Evolutionary conservation across 2,888 invertebrate genomes (phyloP).

Genomic region (Cheiracanthium punctorium): DNA sequence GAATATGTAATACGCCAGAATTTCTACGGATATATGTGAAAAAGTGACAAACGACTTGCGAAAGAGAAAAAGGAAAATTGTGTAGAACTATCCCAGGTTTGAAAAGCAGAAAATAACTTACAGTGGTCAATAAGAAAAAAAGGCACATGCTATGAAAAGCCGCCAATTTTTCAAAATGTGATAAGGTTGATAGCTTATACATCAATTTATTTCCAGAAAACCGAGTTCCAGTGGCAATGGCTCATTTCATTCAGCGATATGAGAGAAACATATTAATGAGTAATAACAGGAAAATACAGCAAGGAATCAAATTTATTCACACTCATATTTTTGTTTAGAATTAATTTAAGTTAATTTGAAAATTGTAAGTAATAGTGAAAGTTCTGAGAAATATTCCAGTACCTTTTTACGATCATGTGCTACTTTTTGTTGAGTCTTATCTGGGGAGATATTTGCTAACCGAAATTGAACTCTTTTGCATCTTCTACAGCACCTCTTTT

Average conservation of each 20-base stretch:
- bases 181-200: slow-evolving; percentile 62
- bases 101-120: slow-evolving; percentile 57
- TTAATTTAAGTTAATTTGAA: no score
- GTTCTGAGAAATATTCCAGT: no score
- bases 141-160: slow-evolving; percentile 45
- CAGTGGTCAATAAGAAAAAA: slow-evolving; percentile 51
- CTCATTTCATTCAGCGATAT: slow-evolving; percentile 65
- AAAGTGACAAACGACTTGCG: no score
- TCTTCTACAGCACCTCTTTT: no score
- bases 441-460: no score
- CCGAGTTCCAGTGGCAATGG: slow-evolving; percentile 30
- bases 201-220: slow-evolving; percentile 61
- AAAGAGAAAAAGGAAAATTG: slow-evolving; percentile 25
- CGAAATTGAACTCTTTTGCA: no score
- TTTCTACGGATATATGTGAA: slow-evolving; percentile 35
- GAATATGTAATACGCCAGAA: slow-evolving; percentile 32
- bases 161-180: slow-evolving; percentile 62
- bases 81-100: slow-evolving; percentile 28
- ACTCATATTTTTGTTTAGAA: no score
- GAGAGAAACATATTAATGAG: slow-evolving; percentile 21
- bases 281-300: slow-evolving; percentile 42
- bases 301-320: slow-evolving; percentile 46
- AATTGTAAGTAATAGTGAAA: no score
- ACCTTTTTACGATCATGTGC: no score
- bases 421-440: no score